These are phyloP conservation scores for Callinectes sapidus DNA, from an alignment of 2,888 invertebrate species.

Conservation along the genomic window DNA sequence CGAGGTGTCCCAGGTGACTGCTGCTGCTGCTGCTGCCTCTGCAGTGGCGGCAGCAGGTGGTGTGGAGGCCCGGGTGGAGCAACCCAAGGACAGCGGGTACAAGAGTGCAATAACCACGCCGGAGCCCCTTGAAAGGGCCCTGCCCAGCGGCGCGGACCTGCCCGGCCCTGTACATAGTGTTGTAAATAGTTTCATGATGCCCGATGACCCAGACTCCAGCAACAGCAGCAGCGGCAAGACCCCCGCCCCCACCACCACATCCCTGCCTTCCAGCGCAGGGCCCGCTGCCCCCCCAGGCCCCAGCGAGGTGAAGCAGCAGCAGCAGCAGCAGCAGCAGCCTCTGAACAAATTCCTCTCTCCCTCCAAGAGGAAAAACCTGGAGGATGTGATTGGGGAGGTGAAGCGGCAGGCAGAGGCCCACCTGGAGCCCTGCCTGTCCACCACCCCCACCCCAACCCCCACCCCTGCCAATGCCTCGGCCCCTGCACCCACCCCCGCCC, in stretches of 20 bases:
- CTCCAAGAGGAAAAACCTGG: slow-evolving; percentile 66
- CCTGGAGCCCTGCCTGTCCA: slow-evolving; percentile 47
- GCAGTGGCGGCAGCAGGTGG: not conserved
- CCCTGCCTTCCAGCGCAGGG: not conserved
- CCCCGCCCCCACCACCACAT: not conserved
- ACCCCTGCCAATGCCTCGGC: not conserved
- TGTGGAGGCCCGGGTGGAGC: slow-evolving; percentile 64
- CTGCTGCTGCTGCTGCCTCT: not conserved
- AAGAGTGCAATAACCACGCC: slow-evolving; percentile 73
- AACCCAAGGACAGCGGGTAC: slow-evolving; percentile 72
- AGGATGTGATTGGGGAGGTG: slow-evolving; percentile 70
- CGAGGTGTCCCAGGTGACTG: slow-evolving; percentile 41
- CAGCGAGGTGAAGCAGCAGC: slow-evolving; percentile 33
- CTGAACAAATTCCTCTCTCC: slow-evolving; percentile 65
- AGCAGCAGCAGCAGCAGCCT: slow-evolving; percentile 56
- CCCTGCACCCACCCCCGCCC: not conserved
- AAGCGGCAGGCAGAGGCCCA: slow-evolving; percentile 67
- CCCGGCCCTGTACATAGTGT: slow-evolving; percentile 63
- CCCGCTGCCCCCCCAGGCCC: slow-evolving; percentile 11
- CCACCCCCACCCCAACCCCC: slow-evolving; percentile 36
- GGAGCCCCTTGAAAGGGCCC: slow-evolving; percentile 69
- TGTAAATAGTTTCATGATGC: slow-evolving; percentile 57
- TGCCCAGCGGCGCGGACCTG: slow-evolving; percentile 53
- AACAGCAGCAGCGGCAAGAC: slow-evolving; percentile 15
- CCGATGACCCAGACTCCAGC: slow-evolving; percentile 38